A percentile compares a stretch with the other conserved stretches of the same genome.
phyloP scores from a whole-genome alignment of 2,888 invertebrate species.

The Bursaphelenchus okinawaensis region DNA sequence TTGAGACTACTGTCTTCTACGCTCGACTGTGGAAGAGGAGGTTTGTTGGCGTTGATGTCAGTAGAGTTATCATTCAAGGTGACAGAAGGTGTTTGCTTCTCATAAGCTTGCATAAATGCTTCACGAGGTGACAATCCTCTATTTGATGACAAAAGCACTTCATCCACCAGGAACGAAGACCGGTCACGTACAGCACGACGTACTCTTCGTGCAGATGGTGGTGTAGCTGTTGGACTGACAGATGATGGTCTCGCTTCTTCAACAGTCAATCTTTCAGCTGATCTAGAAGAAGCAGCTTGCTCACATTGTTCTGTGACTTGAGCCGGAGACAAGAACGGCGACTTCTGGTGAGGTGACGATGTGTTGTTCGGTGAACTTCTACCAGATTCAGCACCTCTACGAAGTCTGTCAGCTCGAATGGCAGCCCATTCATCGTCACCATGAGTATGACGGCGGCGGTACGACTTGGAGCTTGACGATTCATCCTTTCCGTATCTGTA shows the following conservation, averaged over 20 bases:
- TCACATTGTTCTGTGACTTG: neutral
- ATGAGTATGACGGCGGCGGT: neutral
- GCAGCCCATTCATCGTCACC: neutral
- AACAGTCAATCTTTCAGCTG: neutral
- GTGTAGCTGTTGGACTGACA: neutral
- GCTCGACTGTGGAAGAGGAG: slow-evolving; percentile 44
- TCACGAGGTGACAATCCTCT: neutral
- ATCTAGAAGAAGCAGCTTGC: neutral
- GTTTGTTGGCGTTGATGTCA: slow-evolving; percentile 25
- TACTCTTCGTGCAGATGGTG: neutral
- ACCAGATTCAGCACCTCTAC: neutral
- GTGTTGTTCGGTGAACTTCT: neutral
- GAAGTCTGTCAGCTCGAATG: neutral
- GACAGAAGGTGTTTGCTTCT: slow-evolving; percentile 10
- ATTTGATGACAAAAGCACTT: slow-evolving; percentile 7
- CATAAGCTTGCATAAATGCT: neutral
- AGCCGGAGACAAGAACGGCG: neutral
- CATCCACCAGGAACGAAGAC: neutral
- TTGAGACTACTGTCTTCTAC: neutral
- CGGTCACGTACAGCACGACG: neutral
- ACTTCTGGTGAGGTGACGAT: neutral
- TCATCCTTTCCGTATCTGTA: neutral
- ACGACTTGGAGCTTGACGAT: neutral
- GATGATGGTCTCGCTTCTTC: neutral
- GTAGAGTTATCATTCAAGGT: neutral